Conservation (phyloP, 1,140 invertebrate genomes). For the Philotrypesis tridentata region DNA sequence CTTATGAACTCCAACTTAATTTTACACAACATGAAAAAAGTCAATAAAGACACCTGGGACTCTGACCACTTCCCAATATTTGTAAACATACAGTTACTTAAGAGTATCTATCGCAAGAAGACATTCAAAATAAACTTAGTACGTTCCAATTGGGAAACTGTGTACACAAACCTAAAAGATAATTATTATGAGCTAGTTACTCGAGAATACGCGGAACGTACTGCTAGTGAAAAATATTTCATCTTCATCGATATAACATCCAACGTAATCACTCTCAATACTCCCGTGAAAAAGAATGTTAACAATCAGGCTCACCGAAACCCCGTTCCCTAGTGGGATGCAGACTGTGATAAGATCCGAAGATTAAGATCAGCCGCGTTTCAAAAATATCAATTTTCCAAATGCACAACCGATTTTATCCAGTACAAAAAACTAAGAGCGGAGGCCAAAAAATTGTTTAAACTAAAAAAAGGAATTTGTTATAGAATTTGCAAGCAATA, state of each 20-base stretch:
- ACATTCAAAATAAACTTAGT: neutral
- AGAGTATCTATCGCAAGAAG: neutral
- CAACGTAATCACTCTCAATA: neutral
- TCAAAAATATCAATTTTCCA: neutral
- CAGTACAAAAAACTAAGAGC: neutral
- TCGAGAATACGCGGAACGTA: neutral
- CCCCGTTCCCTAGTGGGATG: neutral
- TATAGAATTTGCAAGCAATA: neutral
- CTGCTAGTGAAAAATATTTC: neutral
- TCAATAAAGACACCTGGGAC: too few relatives aligned
- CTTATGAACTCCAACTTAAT: neutral
- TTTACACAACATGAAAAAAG: neutral
- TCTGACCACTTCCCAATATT: neutral
- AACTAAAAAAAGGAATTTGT: neutral
- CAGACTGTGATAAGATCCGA: slow-evolving; percentile 2
- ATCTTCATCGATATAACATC: neutral
- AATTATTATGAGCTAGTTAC: neutral
- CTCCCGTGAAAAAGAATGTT: neutral
- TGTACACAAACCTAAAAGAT: neutral
- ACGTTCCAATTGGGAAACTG: neutral
- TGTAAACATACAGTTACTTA: neutral
- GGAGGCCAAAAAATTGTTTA: neutral
- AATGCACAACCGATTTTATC: neutral
- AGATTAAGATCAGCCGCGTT: neutral
- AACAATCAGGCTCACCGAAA: neutral